These are phyloP conservation scores for Peucedramus taeniatus DNA, from an alignment of 2,113 vertebrate genomes.

Conservation along the genomic window DNA sequence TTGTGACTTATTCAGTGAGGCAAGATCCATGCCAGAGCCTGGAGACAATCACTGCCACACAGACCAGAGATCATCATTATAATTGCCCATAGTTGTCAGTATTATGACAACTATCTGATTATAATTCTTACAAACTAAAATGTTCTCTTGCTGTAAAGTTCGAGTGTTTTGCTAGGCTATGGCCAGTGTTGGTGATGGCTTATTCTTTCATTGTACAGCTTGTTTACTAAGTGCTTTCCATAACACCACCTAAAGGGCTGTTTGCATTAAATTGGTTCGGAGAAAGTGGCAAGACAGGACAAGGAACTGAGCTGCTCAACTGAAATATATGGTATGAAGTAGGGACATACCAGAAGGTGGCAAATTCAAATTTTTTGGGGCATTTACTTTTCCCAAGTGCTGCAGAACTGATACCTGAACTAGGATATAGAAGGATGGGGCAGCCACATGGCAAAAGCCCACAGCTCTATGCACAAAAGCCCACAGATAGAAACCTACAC, in stretches of 20 bases:
- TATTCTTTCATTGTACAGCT: neutral
- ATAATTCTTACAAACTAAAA: neutral
- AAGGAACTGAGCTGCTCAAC: neutral
- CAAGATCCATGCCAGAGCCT: neutral
- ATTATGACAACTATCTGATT: neutral
- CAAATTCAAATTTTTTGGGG: neutral
- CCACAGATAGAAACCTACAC: neutral
- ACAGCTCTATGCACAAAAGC: neutral
- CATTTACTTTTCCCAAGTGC: neutral
- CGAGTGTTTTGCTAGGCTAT: neutral
- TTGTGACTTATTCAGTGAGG: neutral
- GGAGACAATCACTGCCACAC: neutral
- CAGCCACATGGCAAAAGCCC: neutral
- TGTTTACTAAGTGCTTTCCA: neutral
- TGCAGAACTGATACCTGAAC: neutral
- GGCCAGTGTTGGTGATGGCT: neutral
- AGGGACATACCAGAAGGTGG: neutral
- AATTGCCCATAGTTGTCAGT: neutral
- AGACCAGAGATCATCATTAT: neutral
- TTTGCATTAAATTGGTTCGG: neutral
- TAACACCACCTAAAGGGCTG: neutral
- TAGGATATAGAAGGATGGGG: accelerated
- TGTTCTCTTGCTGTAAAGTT: neutral
- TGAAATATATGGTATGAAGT: neutral
- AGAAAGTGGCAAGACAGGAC: neutral